Evolutionary conservation across 2,113 vertebrate species (phyloP), one percentile per base, ranked within the genome.

Genomic region (Callaeas wilsoni): DNA sequence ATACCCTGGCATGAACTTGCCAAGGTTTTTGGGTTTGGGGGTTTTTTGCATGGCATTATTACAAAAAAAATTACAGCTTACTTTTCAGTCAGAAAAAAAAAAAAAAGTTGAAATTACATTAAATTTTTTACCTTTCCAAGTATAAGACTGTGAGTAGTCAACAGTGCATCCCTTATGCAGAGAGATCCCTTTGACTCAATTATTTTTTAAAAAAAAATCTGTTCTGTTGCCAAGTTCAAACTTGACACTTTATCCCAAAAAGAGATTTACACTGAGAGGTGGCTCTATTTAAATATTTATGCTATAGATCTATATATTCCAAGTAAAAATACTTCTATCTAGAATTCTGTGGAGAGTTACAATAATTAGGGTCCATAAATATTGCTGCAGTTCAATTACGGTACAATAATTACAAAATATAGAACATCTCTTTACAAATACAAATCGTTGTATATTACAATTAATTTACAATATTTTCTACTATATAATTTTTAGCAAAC

Each of bases 381-480:
- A 99, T 99, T 99, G 99, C 99, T 99, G 99, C 98, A 97, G 98
- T 98, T 99, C 98, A 98, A 98, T 98, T 99, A 99, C 98, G 93
- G 98, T 98, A 99, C 98, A 97, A 98, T 99, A 99, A 99, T 99
- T 99, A 99, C 99, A 99, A 99, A 99, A 99, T 99, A 99, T 99
- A 99, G 98, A 99, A 98, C 98, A 99, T 99, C 99, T 99, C 99
- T 99, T 99, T 99, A 99, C 99, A 99, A 99, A 99, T 98, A 98
- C 98, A 98, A 98, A 98, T 98, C 94, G 96, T 97, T 94, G 89
- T 99, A 99, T 99, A 98, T 99, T 99, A 99, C 99, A 99, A 98
- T 96, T 98, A 71, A 98, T 99, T 98, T 99, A 99, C 99, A 99
- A 94, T 98, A 98, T 98, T 98, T 97, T 98, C 95, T 98, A 98